Evolutionary conservation across 2,113 vertebrate genomes (phyloP).

Genomic region (Neomonachus schauinslandi): DNA sequence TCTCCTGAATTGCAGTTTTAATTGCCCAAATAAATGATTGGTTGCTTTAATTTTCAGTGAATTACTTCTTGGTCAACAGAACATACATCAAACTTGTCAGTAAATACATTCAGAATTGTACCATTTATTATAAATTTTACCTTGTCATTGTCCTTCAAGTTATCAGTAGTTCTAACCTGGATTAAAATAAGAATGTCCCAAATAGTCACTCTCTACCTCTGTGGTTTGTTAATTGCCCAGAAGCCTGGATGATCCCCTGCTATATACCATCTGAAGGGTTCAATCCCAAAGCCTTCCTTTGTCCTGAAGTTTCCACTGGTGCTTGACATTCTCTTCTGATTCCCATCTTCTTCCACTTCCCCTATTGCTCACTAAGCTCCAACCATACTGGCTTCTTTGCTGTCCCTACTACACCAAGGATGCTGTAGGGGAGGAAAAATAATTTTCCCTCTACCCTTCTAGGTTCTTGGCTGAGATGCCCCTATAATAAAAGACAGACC

Average conservation of each 20-base stretch:
- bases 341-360: not conserved
- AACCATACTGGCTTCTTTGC: not conserved
- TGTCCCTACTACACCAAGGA: not conserved
- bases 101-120: not conserved
- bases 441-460: not conserved
- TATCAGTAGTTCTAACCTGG: not conserved
- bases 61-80: not conserved
- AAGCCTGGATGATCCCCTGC: too few relatives aligned
- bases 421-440: not conserved
- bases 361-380: not conserved
- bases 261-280: not conserved
- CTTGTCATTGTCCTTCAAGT: not conserved
- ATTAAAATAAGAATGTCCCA: not conserved
- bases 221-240: not conserved
- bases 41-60: not conserved
- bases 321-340: not conserved
- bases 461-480: not conserved
- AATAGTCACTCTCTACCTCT: not conserved
- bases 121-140: not conserved
- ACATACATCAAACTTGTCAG: not conserved
- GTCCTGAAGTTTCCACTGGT: not conserved
- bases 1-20: not conserved
- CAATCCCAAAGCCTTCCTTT: not conserved
- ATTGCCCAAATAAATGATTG: not conserved
- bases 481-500: not conserved